A percentile compares a stretch with the other conserved stretches of the same genome.
Evolutionary conservation across 2,888 invertebrate genomes (phyloP).

Genomic region (Azorinus chamasolen): DNA sequence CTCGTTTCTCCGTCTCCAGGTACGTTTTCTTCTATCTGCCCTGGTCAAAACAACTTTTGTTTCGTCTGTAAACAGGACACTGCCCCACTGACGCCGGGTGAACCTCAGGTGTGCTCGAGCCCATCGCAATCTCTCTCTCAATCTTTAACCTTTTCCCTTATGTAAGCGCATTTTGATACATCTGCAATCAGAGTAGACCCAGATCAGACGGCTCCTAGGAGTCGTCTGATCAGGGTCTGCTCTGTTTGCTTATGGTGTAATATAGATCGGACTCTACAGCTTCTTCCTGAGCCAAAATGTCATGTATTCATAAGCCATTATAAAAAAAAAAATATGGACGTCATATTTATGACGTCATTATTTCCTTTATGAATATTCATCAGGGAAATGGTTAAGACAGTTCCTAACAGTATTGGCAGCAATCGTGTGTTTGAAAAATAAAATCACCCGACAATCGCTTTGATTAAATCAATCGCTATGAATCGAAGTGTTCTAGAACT

Average conservation of each 20-base stretch:
- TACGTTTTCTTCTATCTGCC: slow-evolving; percentile 3
- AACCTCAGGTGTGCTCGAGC: slow-evolving; percentile 7
- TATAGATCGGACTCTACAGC: too few species aligned
- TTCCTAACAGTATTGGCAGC: slow-evolving; percentile 10
- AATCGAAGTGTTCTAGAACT: background rate
- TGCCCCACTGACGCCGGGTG: slow-evolving; percentile 14
- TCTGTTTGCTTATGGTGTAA: too few species aligned
- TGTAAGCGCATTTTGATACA: background rate
- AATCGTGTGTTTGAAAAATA: slow-evolving; percentile 4
- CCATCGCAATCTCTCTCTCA: slow-evolving; percentile 10
- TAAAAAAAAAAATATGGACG: too few species aligned
- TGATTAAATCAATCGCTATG: too few species aligned
- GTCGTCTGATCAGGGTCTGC: too few species aligned
- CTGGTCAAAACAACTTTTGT: slow-evolving; percentile 1
- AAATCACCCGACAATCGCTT: background rate
- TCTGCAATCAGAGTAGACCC: background rate
- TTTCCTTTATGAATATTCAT: too few species aligned
- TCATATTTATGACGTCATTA: too few species aligned
- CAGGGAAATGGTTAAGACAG: slow-evolving; percentile 1
- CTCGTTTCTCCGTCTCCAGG: slow-evolving; percentile 17
- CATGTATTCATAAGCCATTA: too few species aligned
- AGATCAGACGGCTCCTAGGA: too few species aligned
- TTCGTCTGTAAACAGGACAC: slow-evolving; percentile 11
- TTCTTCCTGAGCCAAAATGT: too few species aligned
- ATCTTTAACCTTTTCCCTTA: background rate